Conservation (phyloP, 1,140 invertebrate species). For the Platorchestia sp. region DNA sequence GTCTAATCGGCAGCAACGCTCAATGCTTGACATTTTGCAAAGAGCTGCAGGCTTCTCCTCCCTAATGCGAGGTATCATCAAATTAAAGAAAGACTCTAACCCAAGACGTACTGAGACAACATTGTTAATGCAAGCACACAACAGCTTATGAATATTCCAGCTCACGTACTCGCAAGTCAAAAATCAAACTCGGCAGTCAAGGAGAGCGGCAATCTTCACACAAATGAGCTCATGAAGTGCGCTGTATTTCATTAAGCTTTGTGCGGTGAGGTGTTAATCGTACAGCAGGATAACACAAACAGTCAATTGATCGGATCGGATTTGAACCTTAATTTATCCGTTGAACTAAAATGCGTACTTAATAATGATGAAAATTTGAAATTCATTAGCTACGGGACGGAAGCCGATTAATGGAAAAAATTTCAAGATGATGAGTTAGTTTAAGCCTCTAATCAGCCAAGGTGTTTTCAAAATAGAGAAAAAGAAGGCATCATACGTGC, state of each 20-base stretch:
- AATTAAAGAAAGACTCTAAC: neutral
- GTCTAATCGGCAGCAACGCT: neutral
- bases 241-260: neutral
- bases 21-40: neutral
- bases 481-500: too few relatives aligned
- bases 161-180: neutral
- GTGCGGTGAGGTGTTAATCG: neutral
- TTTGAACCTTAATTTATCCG: neutral
- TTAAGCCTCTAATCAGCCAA: too few relatives aligned
- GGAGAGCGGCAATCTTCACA: neutral
- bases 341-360: neutral
- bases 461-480: too few relatives aligned
- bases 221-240: neutral
- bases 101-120: neutral
- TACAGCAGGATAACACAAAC: neutral
- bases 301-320: neutral
- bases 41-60: neutral
- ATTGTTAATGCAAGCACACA: slow-evolving; percentile 8
- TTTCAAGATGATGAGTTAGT: too few relatives aligned
- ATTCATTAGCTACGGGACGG: too few relatives aligned
- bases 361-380: too few relatives aligned
- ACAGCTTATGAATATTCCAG: neutral
- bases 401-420: too few relatives aligned
- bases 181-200: neutral
- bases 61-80: neutral